phyloP scores from a whole-genome alignment of 2,797 vertebrate genomes.

The Clamator glandarius region DNA sequence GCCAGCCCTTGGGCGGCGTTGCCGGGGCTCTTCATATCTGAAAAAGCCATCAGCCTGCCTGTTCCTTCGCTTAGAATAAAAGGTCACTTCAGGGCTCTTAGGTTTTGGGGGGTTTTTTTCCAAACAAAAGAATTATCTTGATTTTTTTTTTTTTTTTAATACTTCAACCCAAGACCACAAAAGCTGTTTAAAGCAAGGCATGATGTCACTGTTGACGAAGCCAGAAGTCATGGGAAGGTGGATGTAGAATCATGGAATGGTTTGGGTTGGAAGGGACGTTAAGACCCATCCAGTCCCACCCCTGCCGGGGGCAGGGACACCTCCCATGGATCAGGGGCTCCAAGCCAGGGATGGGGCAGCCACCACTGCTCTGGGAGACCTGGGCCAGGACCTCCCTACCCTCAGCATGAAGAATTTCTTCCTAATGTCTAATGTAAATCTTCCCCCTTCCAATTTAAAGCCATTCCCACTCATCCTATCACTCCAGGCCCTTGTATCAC shows the following conservation, averaged over 20 bases:
- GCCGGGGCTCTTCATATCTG: constrained; percentile 37
- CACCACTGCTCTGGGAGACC: too few relatives aligned
- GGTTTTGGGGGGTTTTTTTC: neutral
- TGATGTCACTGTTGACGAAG: neutral
- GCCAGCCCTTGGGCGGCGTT: constrained; percentile 27
- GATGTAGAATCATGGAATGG: neutral
- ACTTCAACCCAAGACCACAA: neutral
- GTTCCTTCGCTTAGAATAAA: constrained; percentile 5
- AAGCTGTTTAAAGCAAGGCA: neutral
- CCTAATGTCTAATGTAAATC: too few relatives aligned
- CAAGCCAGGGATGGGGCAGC: too few relatives aligned
- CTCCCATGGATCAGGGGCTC: too few relatives aligned
- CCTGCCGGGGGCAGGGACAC: too few relatives aligned
- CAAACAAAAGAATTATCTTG: neutral
- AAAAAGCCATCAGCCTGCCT: constrained; percentile 50
- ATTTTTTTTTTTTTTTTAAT: neutral
- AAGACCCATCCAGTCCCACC: too few relatives aligned
- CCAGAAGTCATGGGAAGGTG: neutral
- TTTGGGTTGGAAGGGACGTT: too few relatives aligned
- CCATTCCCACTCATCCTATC: too few relatives aligned
- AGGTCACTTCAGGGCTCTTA: constrained; percentile 50
- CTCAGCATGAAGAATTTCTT: too few relatives aligned
- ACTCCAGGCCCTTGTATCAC: too few relatives aligned
- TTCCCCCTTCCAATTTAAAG: too few relatives aligned
- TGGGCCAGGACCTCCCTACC: too few relatives aligned